phyloP scores from a whole-genome alignment of 2,113 vertebrate genomes.

The Bagarius yarrelli region DNA sequence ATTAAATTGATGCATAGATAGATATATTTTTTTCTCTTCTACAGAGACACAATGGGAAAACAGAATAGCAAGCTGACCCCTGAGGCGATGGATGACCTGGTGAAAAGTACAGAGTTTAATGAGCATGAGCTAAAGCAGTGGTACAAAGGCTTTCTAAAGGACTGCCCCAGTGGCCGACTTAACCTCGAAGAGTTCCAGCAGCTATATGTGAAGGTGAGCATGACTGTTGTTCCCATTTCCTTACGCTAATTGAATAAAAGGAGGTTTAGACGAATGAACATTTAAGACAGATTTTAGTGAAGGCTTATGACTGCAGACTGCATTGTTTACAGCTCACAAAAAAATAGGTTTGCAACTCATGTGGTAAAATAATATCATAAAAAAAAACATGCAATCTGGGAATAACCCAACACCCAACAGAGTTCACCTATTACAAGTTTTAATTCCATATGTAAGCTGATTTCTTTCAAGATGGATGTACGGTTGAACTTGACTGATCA shows the following conservation, averaged over 20 bases:
- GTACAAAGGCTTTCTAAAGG: constrained; percentile 87
- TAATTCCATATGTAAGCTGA: too few species aligned
- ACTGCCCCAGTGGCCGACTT: constrained; percentile 75
- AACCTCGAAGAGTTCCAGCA: constrained; percentile 86
- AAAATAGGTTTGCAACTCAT: too few species aligned
- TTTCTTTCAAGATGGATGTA: too few species aligned
- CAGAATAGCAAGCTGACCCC: constrained; percentile 99
- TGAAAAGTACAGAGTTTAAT: constrained; percentile 92
- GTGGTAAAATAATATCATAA: too few species aligned
- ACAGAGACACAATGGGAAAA: constrained; percentile 71
- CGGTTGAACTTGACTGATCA: too few species aligned
- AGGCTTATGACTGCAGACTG: background rate
- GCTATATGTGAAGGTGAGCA: constrained; percentile 91
- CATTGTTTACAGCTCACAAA: too few species aligned
- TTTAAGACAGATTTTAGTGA: background rate
- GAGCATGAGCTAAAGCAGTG: constrained; percentile 94
- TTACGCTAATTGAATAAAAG: background rate
- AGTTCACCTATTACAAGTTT: too few species aligned
- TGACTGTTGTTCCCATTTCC: background rate
- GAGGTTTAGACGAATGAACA: background rate
- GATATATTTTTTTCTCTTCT: background rate
- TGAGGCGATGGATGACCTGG: constrained; percentile 98
- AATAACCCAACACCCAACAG: too few species aligned
- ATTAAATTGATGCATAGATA: background rate
- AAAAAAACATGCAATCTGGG: too few species aligned